A percentile compares a stretch with the other conserved stretches of the same genome.
phyloP scores from a whole-genome alignment of 2,888 invertebrate genomes.

The Mactromeris polynyma region DNA sequence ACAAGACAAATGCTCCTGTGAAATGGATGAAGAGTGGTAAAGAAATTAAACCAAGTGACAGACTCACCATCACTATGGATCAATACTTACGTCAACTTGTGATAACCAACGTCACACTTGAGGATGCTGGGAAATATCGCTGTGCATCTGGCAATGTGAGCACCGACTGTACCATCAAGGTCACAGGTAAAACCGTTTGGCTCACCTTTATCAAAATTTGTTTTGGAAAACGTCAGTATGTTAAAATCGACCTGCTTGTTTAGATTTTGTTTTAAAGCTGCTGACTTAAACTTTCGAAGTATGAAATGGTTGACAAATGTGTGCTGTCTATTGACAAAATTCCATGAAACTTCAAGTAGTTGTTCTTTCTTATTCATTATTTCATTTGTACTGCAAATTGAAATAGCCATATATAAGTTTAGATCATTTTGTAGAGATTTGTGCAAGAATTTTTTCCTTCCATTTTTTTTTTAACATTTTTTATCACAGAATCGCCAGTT shows the following conservation, averaged over 20 bases:
- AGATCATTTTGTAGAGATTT: too few relatives aligned
- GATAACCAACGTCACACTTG: constrained; percentile 78
- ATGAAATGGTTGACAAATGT: too few relatives aligned
- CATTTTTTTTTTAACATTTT: background rate
- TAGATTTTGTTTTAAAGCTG: too few relatives aligned
- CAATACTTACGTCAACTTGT: constrained; percentile 87
- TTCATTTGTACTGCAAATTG: too few relatives aligned
- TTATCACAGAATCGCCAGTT: background rate
- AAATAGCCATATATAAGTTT: too few relatives aligned
- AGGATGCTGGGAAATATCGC: constrained; percentile 84
- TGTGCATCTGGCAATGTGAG: constrained; percentile 79
- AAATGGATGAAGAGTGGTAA: constrained; percentile 94
- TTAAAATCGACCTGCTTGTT: too few relatives aligned
- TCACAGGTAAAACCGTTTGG: constrained; percentile 80
- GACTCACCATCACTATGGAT: constrained; percentile 94
- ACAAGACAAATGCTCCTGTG: constrained; percentile 88
- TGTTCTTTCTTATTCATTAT: too few relatives aligned
- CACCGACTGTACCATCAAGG: constrained; percentile 81
- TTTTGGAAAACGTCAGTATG: too few relatives aligned
- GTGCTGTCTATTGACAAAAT: too few relatives aligned
- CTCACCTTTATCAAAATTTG: background rate
- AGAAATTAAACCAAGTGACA: constrained; percentile 94
- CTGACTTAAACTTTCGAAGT: too few relatives aligned
- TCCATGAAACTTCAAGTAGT: too few relatives aligned
- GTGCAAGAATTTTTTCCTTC: too few relatives aligned